These are phyloP conservation scores for Timandra comae DNA, from an alignment of 2,888 invertebrate genomes.

Conservation along the genomic window DNA sequence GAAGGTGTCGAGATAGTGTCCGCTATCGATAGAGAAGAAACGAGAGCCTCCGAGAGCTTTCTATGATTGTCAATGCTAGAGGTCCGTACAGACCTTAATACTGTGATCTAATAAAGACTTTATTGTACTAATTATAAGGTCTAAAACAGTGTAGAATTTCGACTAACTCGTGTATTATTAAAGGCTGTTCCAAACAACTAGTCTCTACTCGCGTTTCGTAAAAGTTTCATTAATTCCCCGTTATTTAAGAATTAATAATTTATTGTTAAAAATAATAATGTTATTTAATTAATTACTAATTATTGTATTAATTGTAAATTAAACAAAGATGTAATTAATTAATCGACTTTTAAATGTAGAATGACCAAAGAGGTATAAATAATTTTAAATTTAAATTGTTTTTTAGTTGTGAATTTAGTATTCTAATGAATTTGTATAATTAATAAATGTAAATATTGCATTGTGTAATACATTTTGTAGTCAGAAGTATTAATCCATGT, in stretches of 20 bases:
- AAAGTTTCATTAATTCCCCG: constrained; percentile 29
- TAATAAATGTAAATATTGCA: constrained; percentile 40
- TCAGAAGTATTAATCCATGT: constrained; percentile 70
- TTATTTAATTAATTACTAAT: constrained; percentile 15
- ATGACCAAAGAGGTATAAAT: too few relatives aligned
- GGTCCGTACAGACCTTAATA: constrained; percentile 68
- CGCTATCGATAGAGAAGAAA: constrained; percentile 79
- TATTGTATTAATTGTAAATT: constrained; percentile 32
- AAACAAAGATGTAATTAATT: constrained; percentile 64
- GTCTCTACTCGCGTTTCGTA: constrained; percentile 45
- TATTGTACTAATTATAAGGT: constrained; percentile 43
- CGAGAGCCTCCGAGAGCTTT: constrained; percentile 77
- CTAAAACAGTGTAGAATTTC: constrained; percentile 49
- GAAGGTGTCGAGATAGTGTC: constrained; percentile 82
- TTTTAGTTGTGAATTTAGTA: constrained; percentile 60
- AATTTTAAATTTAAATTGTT: too few relatives aligned
- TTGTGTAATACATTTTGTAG: constrained; percentile 46
- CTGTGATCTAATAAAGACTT: constrained; percentile 76
- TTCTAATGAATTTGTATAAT: constrained; percentile 24
- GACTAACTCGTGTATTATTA: constrained; percentile 38
- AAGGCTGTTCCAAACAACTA: constrained; percentile 52
- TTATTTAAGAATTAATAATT: constrained; percentile 19
- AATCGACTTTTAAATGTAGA: too few relatives aligned
- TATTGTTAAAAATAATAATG: constrained; percentile 13
- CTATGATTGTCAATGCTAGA: constrained; percentile 78